Evolutionary conservation across 2,888 invertebrate species (phyloP).

Genomic region (Gisinianus flammeolus): DNA sequence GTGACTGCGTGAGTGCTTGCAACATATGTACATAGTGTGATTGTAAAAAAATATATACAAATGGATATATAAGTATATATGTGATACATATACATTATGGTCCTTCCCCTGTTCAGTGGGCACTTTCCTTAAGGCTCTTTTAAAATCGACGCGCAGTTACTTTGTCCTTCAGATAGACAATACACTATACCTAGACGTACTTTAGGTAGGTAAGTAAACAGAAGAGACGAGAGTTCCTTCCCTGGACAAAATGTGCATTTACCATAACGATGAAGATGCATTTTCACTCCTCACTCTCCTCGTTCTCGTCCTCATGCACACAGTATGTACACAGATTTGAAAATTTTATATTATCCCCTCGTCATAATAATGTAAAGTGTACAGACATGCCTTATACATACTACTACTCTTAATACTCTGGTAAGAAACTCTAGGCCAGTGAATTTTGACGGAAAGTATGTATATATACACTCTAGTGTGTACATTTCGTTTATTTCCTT

Average conservation of each 20-base stretch:
- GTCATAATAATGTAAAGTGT: too few relatives aligned
- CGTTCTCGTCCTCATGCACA: too few relatives aligned
- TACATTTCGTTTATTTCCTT: too few relatives aligned
- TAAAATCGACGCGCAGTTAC: constrained; percentile 23
- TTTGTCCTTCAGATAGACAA: constrained; percentile 30
- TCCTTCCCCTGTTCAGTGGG: constrained; percentile 10
- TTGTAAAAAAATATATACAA: not conserved
- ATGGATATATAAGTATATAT: not conserved
- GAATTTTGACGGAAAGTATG: too few relatives aligned
- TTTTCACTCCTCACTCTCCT: too few relatives aligned
- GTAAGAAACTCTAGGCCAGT: too few relatives aligned
- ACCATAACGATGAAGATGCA: too few relatives aligned
- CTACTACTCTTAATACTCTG: too few relatives aligned
- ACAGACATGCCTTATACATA: too few relatives aligned
- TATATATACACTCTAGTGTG: too few relatives aligned
- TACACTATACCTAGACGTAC: constrained; percentile 1
- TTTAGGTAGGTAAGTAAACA: constrained; percentile 21
- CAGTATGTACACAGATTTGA: not conserved
- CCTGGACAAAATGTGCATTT: not conserved
- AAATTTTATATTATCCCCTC: too few relatives aligned
- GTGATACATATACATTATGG: not conserved
- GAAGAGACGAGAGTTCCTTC: not conserved
- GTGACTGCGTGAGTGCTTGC: not conserved
- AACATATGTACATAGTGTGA: not conserved
- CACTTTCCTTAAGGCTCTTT: constrained; percentile 35